Evolutionary conservation across 2,797 vertebrate species (phyloP), one percentile per base, ranked within the genome.

Genomic region (Pseudomugil tenellus): DNA sequence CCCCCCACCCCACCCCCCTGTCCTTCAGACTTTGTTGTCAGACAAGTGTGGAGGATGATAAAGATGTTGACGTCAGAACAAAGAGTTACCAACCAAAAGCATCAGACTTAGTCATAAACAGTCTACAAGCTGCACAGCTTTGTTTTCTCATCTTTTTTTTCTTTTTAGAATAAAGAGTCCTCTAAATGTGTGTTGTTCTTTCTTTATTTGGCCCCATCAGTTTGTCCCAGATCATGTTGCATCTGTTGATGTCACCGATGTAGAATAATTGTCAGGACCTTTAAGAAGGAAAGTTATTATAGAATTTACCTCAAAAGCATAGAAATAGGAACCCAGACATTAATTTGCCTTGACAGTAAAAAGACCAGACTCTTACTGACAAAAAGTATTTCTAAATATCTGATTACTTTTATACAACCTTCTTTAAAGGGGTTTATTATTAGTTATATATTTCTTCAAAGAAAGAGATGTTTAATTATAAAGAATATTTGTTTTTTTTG

Each of bases 171-270:
- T 16, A 60, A 56, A 51, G 52, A n/a, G 25, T 49, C 16, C 48
- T 4, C 10, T 71, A 54, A 75, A 46, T 46, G 37, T 31, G 23
- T 68, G 56, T 59, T 6, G 17, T 14, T 53, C 14, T 29, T 29
- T 21, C 43, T 32, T 56, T 70, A 25, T 59, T 29, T 13, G 43
- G 48, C 68, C 21, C 79, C 66, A 62, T 58, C 53, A 59, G 41
- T 66, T 73, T 77, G 77, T 74, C 65, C 67, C 63, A 25, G 68
- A 58, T 55, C 14, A 21, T 63, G 61, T 54, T 53, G 49, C 64
- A 43, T 1, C 0, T 76, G 32, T 64, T 70, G 29, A 64, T 59
- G 58, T 48, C 41, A 5, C 66, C 34, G 39, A 49, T 52, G 54
- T 41, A 55, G 29, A 68, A 8, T 11, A 17, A 31, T 62, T 72